Conservation (phyloP, 1,140 invertebrate genomes). For the Tetragonula clypearis region DNA sequence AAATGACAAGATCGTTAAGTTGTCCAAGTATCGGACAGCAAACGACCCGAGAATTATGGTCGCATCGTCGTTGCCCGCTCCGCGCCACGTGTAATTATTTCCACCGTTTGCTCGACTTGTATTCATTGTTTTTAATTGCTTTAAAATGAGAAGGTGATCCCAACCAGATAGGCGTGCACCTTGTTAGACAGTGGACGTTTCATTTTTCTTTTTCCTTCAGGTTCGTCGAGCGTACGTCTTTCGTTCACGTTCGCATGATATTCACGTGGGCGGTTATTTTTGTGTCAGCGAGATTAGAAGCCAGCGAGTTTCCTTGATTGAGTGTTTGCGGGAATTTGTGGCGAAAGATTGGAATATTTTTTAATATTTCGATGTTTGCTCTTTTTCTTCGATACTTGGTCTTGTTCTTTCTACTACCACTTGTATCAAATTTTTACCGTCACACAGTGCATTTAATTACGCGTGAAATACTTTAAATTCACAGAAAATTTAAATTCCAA, state of each 20-base stretch:
- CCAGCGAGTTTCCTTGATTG: background rate
- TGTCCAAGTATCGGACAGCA: conserved; percentile 15
- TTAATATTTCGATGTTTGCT: background rate
- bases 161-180: conserved; percentile 6
- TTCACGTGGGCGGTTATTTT: background rate
- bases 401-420: no score
- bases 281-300: background rate
- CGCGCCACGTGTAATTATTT: conserved; percentile 40
- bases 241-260: background rate
- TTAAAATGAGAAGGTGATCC: conserved; percentile 19
- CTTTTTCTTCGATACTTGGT: no score
- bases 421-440: no score
- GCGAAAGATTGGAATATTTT: no score
- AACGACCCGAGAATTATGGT: conserved; percentile 40
- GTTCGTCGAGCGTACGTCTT: background rate
- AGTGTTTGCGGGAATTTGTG: no score
- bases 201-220: background rate
- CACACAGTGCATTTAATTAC: no score
- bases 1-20: conserved; percentile 27
- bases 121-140: conserved; percentile 47
- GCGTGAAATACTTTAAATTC: no score
- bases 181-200: conserved; percentile 18
- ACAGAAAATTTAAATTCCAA: no score
- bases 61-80: conserved; percentile 10
- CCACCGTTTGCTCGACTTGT: conserved; percentile 9